phyloP scores from a whole-genome alignment of 64 coral and sea anemone genomes.

The Orbicella faveolata region DNA sequence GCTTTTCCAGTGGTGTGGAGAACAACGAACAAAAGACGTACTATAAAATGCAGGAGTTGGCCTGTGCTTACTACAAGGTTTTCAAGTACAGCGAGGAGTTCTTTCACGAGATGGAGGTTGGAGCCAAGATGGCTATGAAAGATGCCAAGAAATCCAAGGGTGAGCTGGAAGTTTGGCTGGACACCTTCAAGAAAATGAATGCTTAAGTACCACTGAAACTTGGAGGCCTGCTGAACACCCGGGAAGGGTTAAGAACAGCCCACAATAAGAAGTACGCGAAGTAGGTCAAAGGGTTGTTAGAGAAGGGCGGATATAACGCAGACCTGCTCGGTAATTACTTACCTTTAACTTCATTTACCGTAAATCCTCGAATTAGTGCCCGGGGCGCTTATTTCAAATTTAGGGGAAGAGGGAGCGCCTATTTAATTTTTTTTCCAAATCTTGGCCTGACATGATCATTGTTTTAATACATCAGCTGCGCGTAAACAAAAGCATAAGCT shows the following conservation, averaged over 20 bases:
- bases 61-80: conserved; percentile 59
- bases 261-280: neutral
- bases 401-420: no score
- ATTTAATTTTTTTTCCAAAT: no score
- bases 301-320: neutral
- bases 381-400: no score
- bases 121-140: neutral
- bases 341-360: no score
- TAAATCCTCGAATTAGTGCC: no score
- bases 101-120: conserved; percentile 1
- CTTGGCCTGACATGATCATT: no score
- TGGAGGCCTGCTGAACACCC: neutral
- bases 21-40: neutral
- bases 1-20: conserved; percentile 7
- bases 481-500: no score
- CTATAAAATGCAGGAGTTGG: conserved; percentile 59
- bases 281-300: neutral
- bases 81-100: conserved; percentile 55
- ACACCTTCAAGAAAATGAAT: neutral
- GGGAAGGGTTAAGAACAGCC: neutral
- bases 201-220: neutral
- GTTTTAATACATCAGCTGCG: no score
- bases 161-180: neutral
- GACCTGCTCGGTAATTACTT: neutral
- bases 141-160: neutral